These are phyloP conservation scores for Parnassius smintheus DNA, from an alignment of 2,888 invertebrate genomes.

Conservation along the genomic window DNA sequence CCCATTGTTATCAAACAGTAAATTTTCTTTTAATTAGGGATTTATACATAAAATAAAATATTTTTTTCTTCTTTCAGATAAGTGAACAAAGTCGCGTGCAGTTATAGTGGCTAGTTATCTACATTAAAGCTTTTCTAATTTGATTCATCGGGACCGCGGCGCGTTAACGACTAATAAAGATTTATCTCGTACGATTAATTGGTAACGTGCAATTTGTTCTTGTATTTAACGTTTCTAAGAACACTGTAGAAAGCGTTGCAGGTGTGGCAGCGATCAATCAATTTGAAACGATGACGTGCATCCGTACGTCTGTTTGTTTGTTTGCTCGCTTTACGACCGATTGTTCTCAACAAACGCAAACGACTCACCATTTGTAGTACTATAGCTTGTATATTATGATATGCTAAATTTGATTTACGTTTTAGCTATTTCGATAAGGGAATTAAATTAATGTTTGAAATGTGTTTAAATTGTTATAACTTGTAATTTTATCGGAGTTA, in stretches of 20 bases:
- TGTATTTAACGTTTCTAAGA: neutral
- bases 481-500: too few relatives aligned
- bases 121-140: too few relatives aligned
- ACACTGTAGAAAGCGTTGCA: neutral
- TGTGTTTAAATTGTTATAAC: too few relatives aligned
- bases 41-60: too few relatives aligned
- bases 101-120: too few relatives aligned
- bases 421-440: neutral
- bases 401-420: neutral
- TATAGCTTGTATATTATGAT: neutral
- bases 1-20: too few relatives aligned
- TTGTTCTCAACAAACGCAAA: neutral
- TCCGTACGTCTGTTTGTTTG: constrained; percentile 1
- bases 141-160: too few relatives aligned
- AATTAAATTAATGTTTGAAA: too few relatives aligned
- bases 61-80: too few relatives aligned
- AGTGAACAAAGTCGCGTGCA: too few relatives aligned
- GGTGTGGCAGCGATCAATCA: neutral
- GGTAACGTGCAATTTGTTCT: neutral
- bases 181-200: neutral
- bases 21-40: too few relatives aligned
- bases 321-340: neutral
- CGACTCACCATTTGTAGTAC: neutral
- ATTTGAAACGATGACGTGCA: neutral
- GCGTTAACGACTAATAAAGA: neutral